Percentiles rank a stretch among this genome's conserved stretches.
phyloP scores from a whole-genome alignment of 2,113 vertebrate genomes.

The Mustelus asterias region DNA sequence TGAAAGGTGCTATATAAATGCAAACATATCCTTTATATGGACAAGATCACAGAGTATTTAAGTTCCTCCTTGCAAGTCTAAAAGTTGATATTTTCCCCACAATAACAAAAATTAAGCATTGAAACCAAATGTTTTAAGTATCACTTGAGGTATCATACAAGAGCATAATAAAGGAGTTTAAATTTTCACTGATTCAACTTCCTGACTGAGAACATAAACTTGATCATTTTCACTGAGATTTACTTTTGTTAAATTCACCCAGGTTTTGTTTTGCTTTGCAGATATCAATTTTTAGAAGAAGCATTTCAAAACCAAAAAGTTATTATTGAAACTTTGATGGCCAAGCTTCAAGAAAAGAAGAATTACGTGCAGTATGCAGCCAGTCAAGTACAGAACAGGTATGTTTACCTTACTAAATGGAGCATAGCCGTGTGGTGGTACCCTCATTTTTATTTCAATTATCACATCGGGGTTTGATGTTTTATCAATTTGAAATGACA shows the following conservation, averaged over 20 bases:
- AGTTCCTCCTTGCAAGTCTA: neutral
- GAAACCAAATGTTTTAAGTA: neutral
- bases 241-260: neutral
- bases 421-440: neutral
- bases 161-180: neutral
- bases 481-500: neutral
- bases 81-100: neutral
- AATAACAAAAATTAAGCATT: neutral
- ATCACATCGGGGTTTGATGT: neutral
- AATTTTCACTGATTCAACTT: neutral
- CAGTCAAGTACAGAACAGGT: conserved; percentile 93
- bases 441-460: neutral
- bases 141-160: neutral
- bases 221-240: neutral
- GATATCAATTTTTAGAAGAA: conserved; percentile 97
- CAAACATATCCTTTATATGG: neutral
- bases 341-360: conserved; percentile 92
- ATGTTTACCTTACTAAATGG: neutral
- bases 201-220: neutral
- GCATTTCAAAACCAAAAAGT: conserved; percentile 96
- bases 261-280: conserved; percentile 46
- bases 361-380: conserved; percentile 92
- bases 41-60: neutral
- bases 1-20: neutral
- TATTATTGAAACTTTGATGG: conserved; percentile 82